These are phyloP conservation scores for Brachystomella parvula DNA, from an alignment of 1,140 invertebrate genomes.

Conservation along the genomic window DNA sequence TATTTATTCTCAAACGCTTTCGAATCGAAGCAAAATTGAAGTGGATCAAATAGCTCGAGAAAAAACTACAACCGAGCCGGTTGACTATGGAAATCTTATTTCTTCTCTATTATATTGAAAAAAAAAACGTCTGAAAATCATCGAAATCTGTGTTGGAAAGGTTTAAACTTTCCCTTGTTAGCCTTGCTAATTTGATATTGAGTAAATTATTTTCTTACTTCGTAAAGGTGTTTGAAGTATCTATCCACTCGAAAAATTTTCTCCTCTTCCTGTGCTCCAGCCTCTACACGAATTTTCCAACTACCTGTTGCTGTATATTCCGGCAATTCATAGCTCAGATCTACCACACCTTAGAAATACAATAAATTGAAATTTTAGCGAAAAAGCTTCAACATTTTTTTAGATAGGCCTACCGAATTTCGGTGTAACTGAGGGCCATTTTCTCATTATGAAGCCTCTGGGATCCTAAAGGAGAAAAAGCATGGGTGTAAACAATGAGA, in stretches of 20 bases:
- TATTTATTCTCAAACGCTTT: background rate
- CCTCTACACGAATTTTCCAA: slow-evolving; percentile 47
- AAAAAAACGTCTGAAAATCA: too few species aligned
- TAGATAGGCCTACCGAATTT: slow-evolving; percentile 44
- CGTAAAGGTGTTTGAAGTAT: slow-evolving; percentile 47
- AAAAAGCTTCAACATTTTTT: background rate
- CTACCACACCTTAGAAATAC: slow-evolving; percentile 42
- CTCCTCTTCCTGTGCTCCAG: slow-evolving; percentile 46
- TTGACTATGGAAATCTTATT: too few species aligned
- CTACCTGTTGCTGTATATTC: slow-evolving; percentile 44
- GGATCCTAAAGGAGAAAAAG: slow-evolving; percentile 43
- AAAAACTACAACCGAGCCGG: too few species aligned
- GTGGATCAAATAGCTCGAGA: background rate
- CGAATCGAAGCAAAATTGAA: background rate
- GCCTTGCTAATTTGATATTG: background rate
- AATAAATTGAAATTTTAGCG: slow-evolving; percentile 1
- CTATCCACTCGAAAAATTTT: slow-evolving; percentile 46
- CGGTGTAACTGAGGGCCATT: slow-evolving; percentile 47
- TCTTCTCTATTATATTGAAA: too few species aligned
- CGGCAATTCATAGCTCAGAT: slow-evolving; percentile 43
- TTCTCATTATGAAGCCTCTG: slow-evolving; percentile 46
- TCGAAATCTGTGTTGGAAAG: too few species aligned
- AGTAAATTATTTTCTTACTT: slow-evolving; percentile 39
- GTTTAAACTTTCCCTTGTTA: too few species aligned
- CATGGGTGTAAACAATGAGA: background rate